Evolutionary conservation across 2,797 vertebrate genomes (phyloP), one percentile per base, ranked within the genome.

Genomic region (Telmatherina bonti): DNA sequence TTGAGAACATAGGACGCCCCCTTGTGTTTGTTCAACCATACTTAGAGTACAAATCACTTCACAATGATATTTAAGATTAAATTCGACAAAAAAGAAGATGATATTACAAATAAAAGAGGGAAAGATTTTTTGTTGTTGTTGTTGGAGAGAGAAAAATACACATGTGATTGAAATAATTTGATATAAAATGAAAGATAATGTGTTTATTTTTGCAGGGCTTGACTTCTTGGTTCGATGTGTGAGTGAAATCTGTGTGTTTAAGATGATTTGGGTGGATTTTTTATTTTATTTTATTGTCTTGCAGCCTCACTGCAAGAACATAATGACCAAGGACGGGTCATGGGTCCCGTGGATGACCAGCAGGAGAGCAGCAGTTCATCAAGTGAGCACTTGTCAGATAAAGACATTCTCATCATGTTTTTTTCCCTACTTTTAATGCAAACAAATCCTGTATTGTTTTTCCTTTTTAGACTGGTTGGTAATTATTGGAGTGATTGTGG

Each of bases 401-500:
- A 43, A 12, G 4, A 49, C 8, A 22, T n/a, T 22, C 22, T 9
- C 2, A 16, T 4, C 36, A 2, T 18, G 4, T 36, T 6, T 2
- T 35, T 24, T 18, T 5, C 5, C 54, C 2, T 53, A 2, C n/a
- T 20, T 33, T 9, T 52, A 36, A 57, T 29, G 20, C 30, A 57
- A 38, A 62, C 0, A 2, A 56, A 33, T 61, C 24, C 30, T 35
- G 9, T 8, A 9, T 61, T 77, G 8, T 86, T 53, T 82, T 51
- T 78, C 49, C 77, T n/a, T 62, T 83, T 2, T 74, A 95, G 95
- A 91, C 75, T 94, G 89, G 93, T 62, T 93, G 75, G 72, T 95
- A 9, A 87, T 95, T 60, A 0, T 93, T 2, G 1, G 36, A 9
- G 88, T 90, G 51, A 49, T 94, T 16, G 58, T 86, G 38, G 85